Conservation (phyloP, 2,113 vertebrate species). For the Bubo bubo region DNA sequence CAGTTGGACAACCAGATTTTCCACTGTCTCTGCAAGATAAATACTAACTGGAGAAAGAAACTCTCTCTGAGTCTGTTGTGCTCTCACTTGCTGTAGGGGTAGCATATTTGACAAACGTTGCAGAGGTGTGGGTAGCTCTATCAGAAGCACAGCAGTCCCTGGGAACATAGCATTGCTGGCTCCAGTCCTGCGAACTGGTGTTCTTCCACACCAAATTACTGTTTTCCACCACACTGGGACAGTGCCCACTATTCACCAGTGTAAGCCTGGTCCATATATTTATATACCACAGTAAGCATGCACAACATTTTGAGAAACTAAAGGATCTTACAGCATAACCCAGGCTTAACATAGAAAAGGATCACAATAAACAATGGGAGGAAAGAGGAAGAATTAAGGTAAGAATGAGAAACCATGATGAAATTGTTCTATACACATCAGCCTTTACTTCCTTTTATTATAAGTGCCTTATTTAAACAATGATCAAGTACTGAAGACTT, state of each 20-base stretch:
- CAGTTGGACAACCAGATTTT: neutral
- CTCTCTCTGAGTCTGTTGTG: neutral
- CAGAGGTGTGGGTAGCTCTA: neutral
- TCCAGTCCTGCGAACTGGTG: neutral
- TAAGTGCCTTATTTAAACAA: slow-evolving; percentile 16
- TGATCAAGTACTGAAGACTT: neutral
- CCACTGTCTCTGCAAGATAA: neutral
- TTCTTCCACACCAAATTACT: neutral
- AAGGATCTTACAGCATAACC: neutral
- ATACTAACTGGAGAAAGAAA: neutral
- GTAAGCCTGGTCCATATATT: neutral
- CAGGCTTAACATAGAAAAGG: neutral
- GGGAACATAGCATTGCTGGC: neutral
- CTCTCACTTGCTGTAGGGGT: neutral
- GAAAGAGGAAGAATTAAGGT: slow-evolving; percentile 48
- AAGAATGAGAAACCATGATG: slow-evolving; percentile 9
- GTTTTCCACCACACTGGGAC: neutral
- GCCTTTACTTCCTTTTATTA: slow-evolving; percentile 34
- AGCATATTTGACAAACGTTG: fast-evolving
- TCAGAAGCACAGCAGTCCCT: neutral
- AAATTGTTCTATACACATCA: neutral
- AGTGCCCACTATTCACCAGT: neutral
- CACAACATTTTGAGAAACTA: neutral
- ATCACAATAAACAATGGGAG: slow-evolving; percentile 49
- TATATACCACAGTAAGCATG: neutral